Percentiles rank a stretch among this genome's conserved stretches.
phyloP scores from a whole-genome alignment of 2,888 invertebrate species.

The Cactoblastis cactorum region DNA sequence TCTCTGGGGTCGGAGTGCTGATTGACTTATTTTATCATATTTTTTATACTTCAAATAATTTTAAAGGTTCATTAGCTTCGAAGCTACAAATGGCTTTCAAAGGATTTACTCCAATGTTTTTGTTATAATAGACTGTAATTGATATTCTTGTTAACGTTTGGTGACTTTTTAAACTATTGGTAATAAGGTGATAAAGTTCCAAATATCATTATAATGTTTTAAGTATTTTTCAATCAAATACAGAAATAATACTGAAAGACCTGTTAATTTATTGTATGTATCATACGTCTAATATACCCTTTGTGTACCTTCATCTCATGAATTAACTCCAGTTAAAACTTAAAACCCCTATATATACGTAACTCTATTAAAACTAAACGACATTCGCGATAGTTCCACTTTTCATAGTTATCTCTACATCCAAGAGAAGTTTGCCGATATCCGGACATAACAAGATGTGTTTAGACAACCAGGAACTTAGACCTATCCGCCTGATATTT shows the following conservation, averaged over 20 bases:
- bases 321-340: not conserved
- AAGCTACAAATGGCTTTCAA: not conserved
- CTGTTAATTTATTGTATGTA: too few relatives aligned
- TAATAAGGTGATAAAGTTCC: too few relatives aligned
- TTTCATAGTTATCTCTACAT: constrained; percentile 63
- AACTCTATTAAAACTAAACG: constrained; percentile 27
- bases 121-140: not conserved
- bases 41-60: constrained; percentile 19
- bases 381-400: constrained; percentile 57
- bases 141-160: too few relatives aligned
- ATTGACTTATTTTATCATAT: constrained; percentile 33
- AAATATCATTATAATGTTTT: too few relatives aligned
- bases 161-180: too few relatives aligned
- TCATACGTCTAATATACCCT: too few relatives aligned
- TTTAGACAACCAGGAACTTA: constrained; percentile 45
- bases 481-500: constrained; percentile 30
- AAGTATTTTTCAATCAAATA: too few relatives aligned
- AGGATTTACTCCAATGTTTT: not conserved
- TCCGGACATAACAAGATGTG: constrained; percentile 68
- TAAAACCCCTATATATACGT: constrained; percentile 7
- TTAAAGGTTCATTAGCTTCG: constrained; percentile 6
- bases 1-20: constrained; percentile 30
- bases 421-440: constrained; percentile 63
- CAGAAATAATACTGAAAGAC: too few relatives aligned
- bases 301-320: not conserved